Evolutionary conservation across 2,888 invertebrate species (phyloP), one percentile per base, ranked within the genome.

Genomic region (Apamea monoglypha): DNA sequence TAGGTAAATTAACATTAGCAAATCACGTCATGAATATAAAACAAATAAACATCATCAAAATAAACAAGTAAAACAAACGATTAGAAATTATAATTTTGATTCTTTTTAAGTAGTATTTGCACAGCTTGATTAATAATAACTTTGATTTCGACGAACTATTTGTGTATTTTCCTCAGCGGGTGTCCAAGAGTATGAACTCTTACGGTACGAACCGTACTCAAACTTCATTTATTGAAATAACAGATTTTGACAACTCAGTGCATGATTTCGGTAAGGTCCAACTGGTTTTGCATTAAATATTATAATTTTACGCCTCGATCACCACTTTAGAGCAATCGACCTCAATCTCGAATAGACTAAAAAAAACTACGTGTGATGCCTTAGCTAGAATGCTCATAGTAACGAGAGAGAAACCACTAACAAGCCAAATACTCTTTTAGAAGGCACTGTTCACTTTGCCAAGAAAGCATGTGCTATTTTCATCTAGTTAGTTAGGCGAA

Each of bases 61-160:
- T 2, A 47, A 29, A 47, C 56, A 25, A 0, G 16, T 21, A 8
- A 72, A 81, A 72, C 16, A 32, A 59, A 50, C 36, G 2, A 29
- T n/a, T 32, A 18, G 6, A 4, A 61, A 56, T 47, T 36, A 63
- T 36, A 40, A 29, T 47, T 78, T 36, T 29, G 18, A 40, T 73
- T 44, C 7, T 50, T 73, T 18, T 21, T 63, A 2, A 12, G 36
- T 5, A 53, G 12, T 71, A 50, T 83, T 67, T 67, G 21, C 47
- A 50, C 50, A 53, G 63, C 29, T 78, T 68, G 71, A 40, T 76
- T 70, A 25, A 66, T 32, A 66, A 59, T 36, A 67, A 68, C 61
- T 50, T 74, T 47, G 16, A 47, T 47, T 47, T 47, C 4, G 47
- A 16, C 16, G 40, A 40, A 40, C 6, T 56, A 25, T 82, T 75